These are phyloP conservation scores for Nasonia giraulti DNA, from an alignment of 1,140 invertebrate genomes.

Conservation along the genomic window DNA sequence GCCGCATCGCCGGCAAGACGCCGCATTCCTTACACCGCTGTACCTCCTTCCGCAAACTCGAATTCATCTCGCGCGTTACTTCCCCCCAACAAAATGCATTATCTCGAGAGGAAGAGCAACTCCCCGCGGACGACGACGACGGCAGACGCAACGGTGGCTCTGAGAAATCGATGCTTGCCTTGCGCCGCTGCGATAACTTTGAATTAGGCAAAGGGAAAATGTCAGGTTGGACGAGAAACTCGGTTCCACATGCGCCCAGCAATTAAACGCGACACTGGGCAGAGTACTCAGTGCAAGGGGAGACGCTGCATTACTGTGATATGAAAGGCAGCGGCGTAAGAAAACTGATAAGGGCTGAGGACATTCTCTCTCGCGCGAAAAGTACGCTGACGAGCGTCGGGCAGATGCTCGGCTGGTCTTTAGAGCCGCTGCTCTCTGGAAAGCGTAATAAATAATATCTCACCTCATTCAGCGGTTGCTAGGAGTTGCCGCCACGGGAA, in stretches of 20 bases:
- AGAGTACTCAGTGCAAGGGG: neutral
- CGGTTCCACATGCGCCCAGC: neutral
- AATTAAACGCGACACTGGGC: conserved; percentile 17
- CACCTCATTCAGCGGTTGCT: conserved; percentile 38
- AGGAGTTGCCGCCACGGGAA: neutral
- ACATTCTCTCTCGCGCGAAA: neutral
- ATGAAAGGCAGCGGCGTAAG: neutral
- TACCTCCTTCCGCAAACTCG: conserved; percentile 35
- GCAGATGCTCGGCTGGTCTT: conserved; percentile 23
- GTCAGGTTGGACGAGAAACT: neutral
- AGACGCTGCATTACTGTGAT: neutral
- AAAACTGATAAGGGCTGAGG: conserved; percentile 18
- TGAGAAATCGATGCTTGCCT: conserved; percentile 43
- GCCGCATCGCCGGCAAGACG: neutral
- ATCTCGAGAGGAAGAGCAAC: neutral
- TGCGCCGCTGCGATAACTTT: conserved; percentile 5
- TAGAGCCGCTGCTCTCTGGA: neutral
- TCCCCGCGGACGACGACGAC: neutral
- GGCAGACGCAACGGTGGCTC: neutral
- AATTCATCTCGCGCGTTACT: conserved; percentile 43
- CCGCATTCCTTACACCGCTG: neutral
- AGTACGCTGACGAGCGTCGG: conserved; percentile 3
- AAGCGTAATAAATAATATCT: conserved; percentile 45
- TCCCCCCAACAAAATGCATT: conserved; percentile 27
- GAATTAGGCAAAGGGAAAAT: neutral